A percentile compares a stretch with the other conserved stretches of the same genome.
These are phyloP conservation scores for Rhynchophorus ferrugineus DNA, from an alignment of 1,140 invertebrate species.

Conservation along the genomic window DNA sequence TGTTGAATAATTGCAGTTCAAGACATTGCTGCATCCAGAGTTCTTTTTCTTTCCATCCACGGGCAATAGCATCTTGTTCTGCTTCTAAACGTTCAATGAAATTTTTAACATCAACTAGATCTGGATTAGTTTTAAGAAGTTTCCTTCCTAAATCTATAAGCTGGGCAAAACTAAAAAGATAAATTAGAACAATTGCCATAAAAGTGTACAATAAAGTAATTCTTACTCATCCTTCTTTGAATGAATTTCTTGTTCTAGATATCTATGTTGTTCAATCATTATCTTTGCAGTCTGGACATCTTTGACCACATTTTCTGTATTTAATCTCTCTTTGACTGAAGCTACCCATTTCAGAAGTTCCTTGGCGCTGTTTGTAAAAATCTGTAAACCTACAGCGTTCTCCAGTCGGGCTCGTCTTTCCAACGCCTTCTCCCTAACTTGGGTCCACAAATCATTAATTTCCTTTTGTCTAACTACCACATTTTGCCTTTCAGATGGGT, in stretches of 20 bases:
- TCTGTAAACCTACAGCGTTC: constrained; percentile 88
- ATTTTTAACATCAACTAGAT: constrained; percentile 60
- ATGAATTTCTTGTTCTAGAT: constrained; percentile 85
- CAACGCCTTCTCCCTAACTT: constrained; percentile 75
- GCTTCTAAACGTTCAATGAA: constrained; percentile 64
- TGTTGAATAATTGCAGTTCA: constrained; percentile 85
- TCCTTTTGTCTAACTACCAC: constrained; percentile 79
- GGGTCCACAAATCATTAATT: constrained; percentile 79
- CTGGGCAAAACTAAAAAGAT: constrained; percentile 61
- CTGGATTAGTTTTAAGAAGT: constrained; percentile 61
- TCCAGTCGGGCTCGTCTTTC: constrained; percentile 75
- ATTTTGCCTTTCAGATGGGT: constrained; percentile 81
- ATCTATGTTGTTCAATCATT: constrained; percentile 84
- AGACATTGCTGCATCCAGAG: constrained; percentile 76
- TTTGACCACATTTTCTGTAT: constrained; percentile 72
- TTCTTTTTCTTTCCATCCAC: constrained; percentile 77
- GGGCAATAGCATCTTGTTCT: constrained; percentile 67
- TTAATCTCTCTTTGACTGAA: constrained; percentile 71
- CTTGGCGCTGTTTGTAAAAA: constrained; percentile 83
- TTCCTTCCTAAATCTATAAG: constrained; percentile 70
- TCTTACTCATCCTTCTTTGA: constrained; percentile 79
- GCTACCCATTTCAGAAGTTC: constrained; percentile 72
- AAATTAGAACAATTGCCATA: neutral
- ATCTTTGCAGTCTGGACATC: constrained; percentile 87
- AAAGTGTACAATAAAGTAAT: neutral